Conservation (phyloP, 1,140 invertebrate species). For the Ceratosolen fusciceps region DNA sequence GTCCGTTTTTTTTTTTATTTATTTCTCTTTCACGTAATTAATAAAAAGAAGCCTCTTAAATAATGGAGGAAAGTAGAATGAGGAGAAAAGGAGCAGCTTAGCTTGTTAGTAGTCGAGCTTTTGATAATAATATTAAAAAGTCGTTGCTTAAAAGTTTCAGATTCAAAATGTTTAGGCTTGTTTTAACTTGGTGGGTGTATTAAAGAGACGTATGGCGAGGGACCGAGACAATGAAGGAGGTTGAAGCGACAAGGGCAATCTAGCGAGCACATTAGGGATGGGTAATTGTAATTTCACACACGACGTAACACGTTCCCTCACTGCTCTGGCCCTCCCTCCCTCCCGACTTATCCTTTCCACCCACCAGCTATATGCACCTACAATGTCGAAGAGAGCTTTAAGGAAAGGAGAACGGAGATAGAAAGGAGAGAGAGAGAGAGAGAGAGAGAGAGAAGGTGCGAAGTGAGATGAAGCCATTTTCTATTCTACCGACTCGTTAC, state of each 20-base stretch:
- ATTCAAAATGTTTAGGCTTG: too few relatives aligned
- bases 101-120: too few relatives aligned
- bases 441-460: background rate
- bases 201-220: too few relatives aligned
- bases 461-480: background rate
- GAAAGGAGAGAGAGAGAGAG: constrained; percentile 6
- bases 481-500: constrained; percentile 12
- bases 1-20: too few relatives aligned
- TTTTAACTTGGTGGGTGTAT: too few relatives aligned
- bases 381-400: background rate
- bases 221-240: too few relatives aligned
- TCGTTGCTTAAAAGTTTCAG: too few relatives aligned
- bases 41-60: too few relatives aligned
- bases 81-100: too few relatives aligned
- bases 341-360: background rate
- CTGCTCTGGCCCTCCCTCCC: background rate
- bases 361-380: background rate
- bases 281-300: constrained; percentile 66
- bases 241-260: background rate
- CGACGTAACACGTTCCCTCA: constrained; percentile 54
- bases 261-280: constrained; percentile 57
- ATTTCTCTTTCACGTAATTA: too few relatives aligned
- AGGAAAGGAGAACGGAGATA: background rate
- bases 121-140: too few relatives aligned
- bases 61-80: too few relatives aligned